Conservation (phyloP, 2,888 invertebrate species). For the Acronicta psi region DNA sequence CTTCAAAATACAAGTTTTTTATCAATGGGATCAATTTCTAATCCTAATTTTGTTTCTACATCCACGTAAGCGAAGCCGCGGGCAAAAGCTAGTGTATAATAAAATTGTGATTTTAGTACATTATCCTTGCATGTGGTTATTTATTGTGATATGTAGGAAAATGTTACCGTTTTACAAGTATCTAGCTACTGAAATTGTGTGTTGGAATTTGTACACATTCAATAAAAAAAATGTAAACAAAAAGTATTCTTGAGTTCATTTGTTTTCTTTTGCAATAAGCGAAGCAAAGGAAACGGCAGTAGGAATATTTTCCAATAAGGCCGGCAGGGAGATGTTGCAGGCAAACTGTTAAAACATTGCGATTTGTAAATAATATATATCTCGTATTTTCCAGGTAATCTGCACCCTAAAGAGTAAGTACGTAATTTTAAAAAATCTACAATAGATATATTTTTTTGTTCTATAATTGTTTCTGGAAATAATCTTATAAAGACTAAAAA, state of each 20-base stretch:
- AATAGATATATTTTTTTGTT: too few species aligned
- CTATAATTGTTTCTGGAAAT: too few species aligned
- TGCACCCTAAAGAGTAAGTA: too few species aligned
- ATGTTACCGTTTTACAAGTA: not conserved
- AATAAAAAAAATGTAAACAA: conserved; percentile 10
- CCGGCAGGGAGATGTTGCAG: conserved; percentile 68
- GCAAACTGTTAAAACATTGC: conserved; percentile 5
- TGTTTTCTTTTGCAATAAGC: conserved; percentile 72
- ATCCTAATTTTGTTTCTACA: too few species aligned
- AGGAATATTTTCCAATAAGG: conserved; percentile 78
- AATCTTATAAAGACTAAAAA: too few species aligned
- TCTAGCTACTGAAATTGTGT: too few species aligned
- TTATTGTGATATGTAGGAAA: not conserved
- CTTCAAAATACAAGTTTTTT: too few species aligned
- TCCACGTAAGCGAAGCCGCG: too few species aligned
- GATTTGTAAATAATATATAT: not conserved
- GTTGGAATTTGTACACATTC: conserved; percentile 2
- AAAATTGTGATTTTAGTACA: conserved; percentile 38
- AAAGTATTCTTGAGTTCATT: conserved; percentile 38
- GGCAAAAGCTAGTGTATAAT: too few species aligned
- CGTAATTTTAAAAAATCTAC: too few species aligned
- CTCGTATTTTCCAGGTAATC: too few species aligned
- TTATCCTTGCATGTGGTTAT: conserved; percentile 33
- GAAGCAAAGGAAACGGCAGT: conserved; percentile 70
- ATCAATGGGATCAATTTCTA: too few species aligned